These are phyloP conservation scores for Onthophagus taurus DNA, from an alignment of 1,140 invertebrate species.

Conservation along the genomic window DNA sequence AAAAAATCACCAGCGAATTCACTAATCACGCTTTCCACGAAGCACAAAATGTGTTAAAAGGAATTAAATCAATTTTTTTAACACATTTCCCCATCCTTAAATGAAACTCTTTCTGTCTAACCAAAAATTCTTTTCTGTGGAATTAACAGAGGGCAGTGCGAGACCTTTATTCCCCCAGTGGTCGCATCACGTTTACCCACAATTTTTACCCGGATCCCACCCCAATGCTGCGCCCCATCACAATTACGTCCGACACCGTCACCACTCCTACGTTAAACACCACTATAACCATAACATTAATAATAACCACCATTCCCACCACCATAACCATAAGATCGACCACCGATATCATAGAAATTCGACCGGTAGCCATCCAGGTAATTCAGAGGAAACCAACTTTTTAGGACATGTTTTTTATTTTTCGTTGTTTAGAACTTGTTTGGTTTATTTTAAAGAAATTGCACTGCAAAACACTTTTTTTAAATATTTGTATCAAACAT, in stretches of 20 bases:
- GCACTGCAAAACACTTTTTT: constrained; percentile 10
- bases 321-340: constrained; percentile 37
- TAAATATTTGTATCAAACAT: too few relatives aligned
- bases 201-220: constrained; percentile 80
- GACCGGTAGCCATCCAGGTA: constrained; percentile 56
- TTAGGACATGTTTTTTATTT: too few relatives aligned
- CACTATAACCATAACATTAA: constrained; percentile 39
- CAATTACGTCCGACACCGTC: constrained; percentile 45
- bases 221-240: constrained; percentile 56
- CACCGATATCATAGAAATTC: constrained; percentile 51
- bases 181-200: constrained; percentile 85
- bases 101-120: too few relatives aligned
- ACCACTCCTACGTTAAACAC: constrained; percentile 46
- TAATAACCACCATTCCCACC: constrained; percentile 45
- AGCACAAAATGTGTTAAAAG: too few relatives aligned
- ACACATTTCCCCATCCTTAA: constrained; percentile 6
- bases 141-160: constrained; percentile 32
- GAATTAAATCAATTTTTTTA: too few relatives aligned
- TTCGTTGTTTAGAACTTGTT: too few relatives aligned
- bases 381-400: too few relatives aligned
- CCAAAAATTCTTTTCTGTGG: constrained; percentile 15
- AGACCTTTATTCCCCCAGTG: constrained; percentile 82
- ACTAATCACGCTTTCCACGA: constrained; percentile 9
- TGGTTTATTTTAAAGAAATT: not conserved
- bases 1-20: constrained; percentile 9